Base-by-base conservation (phyloP, 2,113 vertebrate genomes). In the Stigmatopora argus region DNA sequence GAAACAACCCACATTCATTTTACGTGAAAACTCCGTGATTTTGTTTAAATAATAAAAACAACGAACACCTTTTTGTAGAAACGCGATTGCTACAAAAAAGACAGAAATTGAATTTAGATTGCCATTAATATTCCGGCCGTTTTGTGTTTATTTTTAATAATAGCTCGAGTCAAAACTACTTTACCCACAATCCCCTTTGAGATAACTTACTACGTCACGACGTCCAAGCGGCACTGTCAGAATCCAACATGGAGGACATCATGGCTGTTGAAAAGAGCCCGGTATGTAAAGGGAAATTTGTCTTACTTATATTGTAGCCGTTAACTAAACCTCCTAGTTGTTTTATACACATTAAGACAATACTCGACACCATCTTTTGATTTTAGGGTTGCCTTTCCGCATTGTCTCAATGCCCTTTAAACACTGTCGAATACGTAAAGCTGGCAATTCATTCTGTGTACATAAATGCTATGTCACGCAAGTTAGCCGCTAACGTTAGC, bases 231-330 rank as follows among this genome's bases (percentile, higher is more conserved):
- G 8, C 19, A 3, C 41, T 9, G 13, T 59, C 21, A 26, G 65
- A 70, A 78, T 63, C 66, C 78, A 89, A 86, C 77, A 92, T 92
- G 91, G 91, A 92, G 78, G 91, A 91, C 64, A 58, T 79, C 2
- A 85, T 92, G 60, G 58, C 88, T 15, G 88, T 92, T 0, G 91
- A 92, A 49, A 89, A 88, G 81, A 80, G 70, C 63, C 90, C 84
- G 88, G 91, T 92, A 82, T 65, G 66, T 69, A 23, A 70, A 18
- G 26, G 7, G 31, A 41, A 35, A 4, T 52, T 64, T 65, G 44
- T 67, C 67, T 79, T 38, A 58, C 57, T 51, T 53, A 7, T 15
- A 44, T 70, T 59, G 2, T 8, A 4, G 47, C 7, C 45, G 10
- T 17, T 48, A 1, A 11, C 17, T 26, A 10, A 26, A 5, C 52